phyloP scores from a whole-genome alignment of 2,888 invertebrate species.

The Philonicus albiceps region DNA sequence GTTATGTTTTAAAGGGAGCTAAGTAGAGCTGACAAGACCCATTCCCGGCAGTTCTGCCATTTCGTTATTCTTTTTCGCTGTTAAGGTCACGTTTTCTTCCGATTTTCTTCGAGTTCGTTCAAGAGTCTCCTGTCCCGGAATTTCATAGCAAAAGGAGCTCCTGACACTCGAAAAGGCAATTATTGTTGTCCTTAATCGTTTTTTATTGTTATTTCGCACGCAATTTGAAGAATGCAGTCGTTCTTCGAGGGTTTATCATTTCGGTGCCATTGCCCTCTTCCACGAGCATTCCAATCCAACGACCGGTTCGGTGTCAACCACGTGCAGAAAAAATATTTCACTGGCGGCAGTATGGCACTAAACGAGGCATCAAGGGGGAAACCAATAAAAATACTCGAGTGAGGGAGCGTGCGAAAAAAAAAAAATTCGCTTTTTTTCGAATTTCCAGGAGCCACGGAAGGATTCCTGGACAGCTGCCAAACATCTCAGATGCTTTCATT shows the following conservation, averaged over 20 bases:
- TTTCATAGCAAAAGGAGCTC: background rate
- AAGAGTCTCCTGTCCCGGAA: background rate
- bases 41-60: background rate
- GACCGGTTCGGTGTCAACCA: background rate
- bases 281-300: background rate
- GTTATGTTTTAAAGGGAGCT: no score
- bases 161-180: conserved; percentile 1
- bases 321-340: background rate
- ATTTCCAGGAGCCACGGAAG: background rate
- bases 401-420: background rate
- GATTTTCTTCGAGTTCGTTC: background rate
- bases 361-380: background rate
- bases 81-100: background rate
- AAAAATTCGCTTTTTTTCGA: background rate
- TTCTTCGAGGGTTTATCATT: background rate
- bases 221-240: background rate
- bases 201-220: conserved; percentile 2
- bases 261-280: background rate
- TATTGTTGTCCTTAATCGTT: background rate
- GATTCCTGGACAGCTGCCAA: background rate
- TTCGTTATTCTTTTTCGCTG: background rate
- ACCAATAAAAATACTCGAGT: background rate
- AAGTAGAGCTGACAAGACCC: background rate
- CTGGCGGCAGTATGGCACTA: background rate
- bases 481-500: background rate